Percentiles rank a stretch among this genome's conserved stretches.
Evolutionary conservation across 1,140 invertebrate species (phyloP).

Genomic region (Atta cephalotes): DNA sequence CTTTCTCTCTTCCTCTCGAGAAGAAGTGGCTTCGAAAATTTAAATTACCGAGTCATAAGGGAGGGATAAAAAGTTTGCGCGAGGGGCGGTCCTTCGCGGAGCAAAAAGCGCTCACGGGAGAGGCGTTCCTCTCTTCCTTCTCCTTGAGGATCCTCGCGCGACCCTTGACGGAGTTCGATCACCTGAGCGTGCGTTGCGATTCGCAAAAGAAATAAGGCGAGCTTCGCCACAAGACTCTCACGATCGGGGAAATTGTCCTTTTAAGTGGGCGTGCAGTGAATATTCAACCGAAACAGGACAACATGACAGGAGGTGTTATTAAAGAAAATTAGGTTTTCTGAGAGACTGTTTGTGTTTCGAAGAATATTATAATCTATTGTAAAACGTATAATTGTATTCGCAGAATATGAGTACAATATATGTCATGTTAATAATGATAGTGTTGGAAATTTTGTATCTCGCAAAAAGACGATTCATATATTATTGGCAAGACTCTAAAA

Average conservation of each 20-base stretch:
- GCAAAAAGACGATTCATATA: background rate
- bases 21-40: conserved; percentile 44
- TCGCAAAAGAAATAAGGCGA: conserved; percentile 60
- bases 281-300: conserved; percentile 35
- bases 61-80: conserved; percentile 58
- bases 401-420: background rate
- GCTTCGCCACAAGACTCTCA: conserved; percentile 44
- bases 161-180: conserved; percentile 64
- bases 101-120: conserved; percentile 43
- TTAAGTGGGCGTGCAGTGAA: conserved; percentile 34
- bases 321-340: conserved; percentile 36
- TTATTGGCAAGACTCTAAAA: background rate
- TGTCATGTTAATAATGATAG: conserved; percentile 26
- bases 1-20: conserved; percentile 15
- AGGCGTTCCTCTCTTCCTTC: conserved; percentile 58
- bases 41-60: conserved; percentile 61
- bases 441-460: background rate
- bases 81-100: conserved; percentile 46
- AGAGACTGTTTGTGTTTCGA: background rate
- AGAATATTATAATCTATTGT: conserved; percentile 27
- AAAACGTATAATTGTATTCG: conserved; percentile 23
- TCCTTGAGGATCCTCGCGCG: conserved; percentile 57
- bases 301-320: conserved; percentile 33
- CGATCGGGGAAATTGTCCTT: conserved; percentile 57
- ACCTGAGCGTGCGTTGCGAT: conserved; percentile 43